Evolutionary conservation across 2,888 invertebrate species (phyloP).

Genomic region (Eristalis pertinax): DNA sequence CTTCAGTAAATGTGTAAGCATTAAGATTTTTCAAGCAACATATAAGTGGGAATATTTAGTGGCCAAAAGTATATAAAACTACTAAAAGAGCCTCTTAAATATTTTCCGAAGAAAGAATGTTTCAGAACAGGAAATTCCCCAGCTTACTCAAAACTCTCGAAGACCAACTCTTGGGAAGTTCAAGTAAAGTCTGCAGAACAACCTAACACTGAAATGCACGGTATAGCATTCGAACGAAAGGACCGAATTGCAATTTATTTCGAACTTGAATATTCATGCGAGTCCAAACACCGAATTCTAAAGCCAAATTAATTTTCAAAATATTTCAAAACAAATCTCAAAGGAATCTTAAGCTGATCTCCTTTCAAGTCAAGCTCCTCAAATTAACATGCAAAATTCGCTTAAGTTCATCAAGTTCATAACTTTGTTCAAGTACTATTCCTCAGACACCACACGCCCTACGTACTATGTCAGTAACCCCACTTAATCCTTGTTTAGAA

Average conservation of each 20-base stretch:
- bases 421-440: not conserved
- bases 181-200: no score
- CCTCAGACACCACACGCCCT: not conserved
- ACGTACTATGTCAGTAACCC: not conserved
- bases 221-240: no score
- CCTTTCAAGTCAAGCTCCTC: not conserved
- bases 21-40: no score
- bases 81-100: no score
- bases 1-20: no score
- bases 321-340: not conserved
- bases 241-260: not conserved
- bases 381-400: not conserved
- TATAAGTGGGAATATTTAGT: no score
- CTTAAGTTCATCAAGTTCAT: slow-evolving; percentile 17
- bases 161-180: no score
- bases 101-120: no score
- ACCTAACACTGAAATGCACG: no score
- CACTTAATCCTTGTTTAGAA: slow-evolving; percentile 8
- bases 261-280: not conserved
- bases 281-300: not conserved
- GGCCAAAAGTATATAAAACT: no score
- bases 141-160: no score
- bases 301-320: not conserved
- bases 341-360: not conserved
- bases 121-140: no score